Base-by-base conservation (phyloP, 2,113 vertebrate genomes). In the Lepisosteus oculatus region DNA sequence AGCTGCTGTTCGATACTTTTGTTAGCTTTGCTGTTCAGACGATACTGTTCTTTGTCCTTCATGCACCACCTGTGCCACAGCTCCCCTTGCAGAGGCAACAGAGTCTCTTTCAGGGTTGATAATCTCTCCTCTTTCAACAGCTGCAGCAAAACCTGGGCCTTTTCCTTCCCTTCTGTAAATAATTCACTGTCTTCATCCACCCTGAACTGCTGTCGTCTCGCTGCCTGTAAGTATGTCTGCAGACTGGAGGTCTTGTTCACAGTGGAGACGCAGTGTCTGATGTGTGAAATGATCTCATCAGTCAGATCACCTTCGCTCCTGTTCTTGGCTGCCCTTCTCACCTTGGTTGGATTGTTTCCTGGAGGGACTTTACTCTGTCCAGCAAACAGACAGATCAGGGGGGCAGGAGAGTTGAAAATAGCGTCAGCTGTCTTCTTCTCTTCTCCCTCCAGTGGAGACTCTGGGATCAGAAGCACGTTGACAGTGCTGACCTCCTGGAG, bases 1-100 rank as follows among this genome's bases (percentile, higher is more conserved):
- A 64, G 75, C 14, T 89, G 78, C n/a, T 88, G 78, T 65, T 89
- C 81, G 56, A 84, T 83, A 71, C 74, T 87, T 54, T 7, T 75
- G 5, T 81, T 80, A 3, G 70, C 0, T 66, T 85, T 87, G 13
- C 85, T 74, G 75, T 79, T 74, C 15, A 89, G 13, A n/a, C 78
- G 71, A 59, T 76, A 68, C 45, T 83, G 74, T 56, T 87, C 84
- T 62, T 78, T 87, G 69, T 88, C 83, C 43, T 85, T 84, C 43
- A 73, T 57, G 67, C 84, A 87, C 84, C 84, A 88, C 0, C 0
- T 0, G 71, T 75, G 12, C 88, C 84, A 86, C 29, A 86, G 65
- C 43, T 76, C 41, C 44, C 82, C 78, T 59, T 88, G 85, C 56
- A 89, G 82, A 0, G 86, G 81, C 55, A 90, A 66, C 0, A 87